Base-by-base conservation (phyloP, 2,113 vertebrate species). In the Pelodiscus sinensis region DNA sequence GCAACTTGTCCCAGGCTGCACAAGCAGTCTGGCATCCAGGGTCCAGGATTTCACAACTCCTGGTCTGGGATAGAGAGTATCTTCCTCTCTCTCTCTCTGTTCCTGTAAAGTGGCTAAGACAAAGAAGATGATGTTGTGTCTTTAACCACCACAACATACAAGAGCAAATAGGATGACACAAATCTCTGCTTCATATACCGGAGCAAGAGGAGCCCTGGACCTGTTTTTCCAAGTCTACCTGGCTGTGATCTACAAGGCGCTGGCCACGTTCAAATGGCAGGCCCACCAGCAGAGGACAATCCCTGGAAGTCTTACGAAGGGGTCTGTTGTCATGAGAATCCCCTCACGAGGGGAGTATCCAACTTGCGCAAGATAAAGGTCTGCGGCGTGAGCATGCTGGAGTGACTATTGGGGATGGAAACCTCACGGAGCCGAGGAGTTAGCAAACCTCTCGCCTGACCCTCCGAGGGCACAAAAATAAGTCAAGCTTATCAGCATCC, bases 401-500 rank as follows among this genome's bases (percentile, higher is more conserved):
- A 85, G 65, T 35, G 81, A 56, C 4, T 5, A 12, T 6, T 51
- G 6, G 1, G n/a, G 84, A 15, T 0, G 79, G 94, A 79, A 86
- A 31, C 55, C 50, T 86, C 87, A 84, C n/a, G 0, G 57, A 86
- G 18, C 9, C 31, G 18, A n/a, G 35, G 18, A 8, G 95, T 93
- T 60, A 27, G 83, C 84, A 90, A 90, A 89, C 31, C 54, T 84
- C 87, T 11, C 24, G 24, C 1, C 65, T 1, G 58, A 60, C 86
- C 57, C 81, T n/a, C 62, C 6, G 18, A 78, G 85, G 4, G 60
- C 81, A 54, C 93, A 62, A 14, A 96, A 96, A 19, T 95, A 97
- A 96, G 92, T 9, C 92, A 96, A 71, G 89, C 85, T 96, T 2
- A 89, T 79, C 18, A 51, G 91, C 90, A 92, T 95, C 94, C 94